Evolutionary conservation across 2,113 vertebrate genomes (phyloP).

Genomic region (Corvus moneduloides): DNA sequence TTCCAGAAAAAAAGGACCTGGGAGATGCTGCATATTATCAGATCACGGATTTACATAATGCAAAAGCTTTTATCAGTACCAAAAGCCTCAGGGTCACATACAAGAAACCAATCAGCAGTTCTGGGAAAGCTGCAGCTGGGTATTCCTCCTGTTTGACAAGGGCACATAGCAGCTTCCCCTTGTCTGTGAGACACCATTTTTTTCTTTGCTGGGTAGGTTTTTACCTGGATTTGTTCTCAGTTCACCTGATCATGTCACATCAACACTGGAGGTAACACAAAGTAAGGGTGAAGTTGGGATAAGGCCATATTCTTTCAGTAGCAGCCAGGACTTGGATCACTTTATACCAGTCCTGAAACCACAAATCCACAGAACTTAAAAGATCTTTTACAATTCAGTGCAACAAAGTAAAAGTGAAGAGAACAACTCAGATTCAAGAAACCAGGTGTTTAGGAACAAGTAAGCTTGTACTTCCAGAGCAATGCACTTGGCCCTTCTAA

Average conservation of each 20-base stretch:
- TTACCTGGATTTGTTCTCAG: background rate
- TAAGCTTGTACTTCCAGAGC: background rate
- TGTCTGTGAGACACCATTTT: background rate
- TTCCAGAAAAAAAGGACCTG: background rate
- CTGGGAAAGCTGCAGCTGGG: background rate
- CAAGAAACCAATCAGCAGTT: background rate
- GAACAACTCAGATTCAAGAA: background rate
- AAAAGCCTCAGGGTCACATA: background rate
- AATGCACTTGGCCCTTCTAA: background rate
- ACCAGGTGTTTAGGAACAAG: background rate
- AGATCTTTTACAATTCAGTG: background rate
- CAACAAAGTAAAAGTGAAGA: background rate
- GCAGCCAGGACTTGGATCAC: background rate
- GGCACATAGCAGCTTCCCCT: background rate
- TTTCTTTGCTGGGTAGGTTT: background rate
- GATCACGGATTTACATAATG: background rate
- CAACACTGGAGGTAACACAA: background rate
- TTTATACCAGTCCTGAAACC: background rate
- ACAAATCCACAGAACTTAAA: background rate
- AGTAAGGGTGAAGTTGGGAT: background rate
- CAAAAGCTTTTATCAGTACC: background rate
- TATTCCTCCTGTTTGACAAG: background rate
- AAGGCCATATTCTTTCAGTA: background rate
- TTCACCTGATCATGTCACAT: background rate
- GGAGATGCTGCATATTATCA: background rate